Percentiles rank a stretch among this genome's conserved stretches.
These are phyloP conservation scores for Drosophila helvetica DNA, from an alignment of 2,888 invertebrate species.

Conservation along the genomic window DNA sequence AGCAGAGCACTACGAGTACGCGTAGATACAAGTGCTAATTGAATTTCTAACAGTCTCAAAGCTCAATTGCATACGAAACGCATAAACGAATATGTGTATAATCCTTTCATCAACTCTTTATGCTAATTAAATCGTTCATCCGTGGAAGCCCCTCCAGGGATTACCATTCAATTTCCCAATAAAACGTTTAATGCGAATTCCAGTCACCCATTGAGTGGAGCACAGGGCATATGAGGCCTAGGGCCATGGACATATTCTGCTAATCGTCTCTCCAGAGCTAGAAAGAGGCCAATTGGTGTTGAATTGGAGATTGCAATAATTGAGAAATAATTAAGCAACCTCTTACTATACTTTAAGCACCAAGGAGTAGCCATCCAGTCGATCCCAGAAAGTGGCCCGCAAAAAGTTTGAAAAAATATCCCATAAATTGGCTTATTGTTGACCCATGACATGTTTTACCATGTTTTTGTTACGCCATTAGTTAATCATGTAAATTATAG, in stretches of 20 bases:
- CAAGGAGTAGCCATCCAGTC: neutral
- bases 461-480: neutral
- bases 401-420: neutral
- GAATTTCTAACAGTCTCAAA: neutral
- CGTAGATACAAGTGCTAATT: neutral
- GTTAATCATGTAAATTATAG: constrained; percentile 7
- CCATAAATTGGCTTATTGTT: neutral
- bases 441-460: neutral
- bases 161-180: neutral
- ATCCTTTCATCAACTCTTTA: neutral
- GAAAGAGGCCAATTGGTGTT: neutral
- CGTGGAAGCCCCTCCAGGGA: too few relatives aligned
- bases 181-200: neutral
- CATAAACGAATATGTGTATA: neutral
- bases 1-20: neutral
- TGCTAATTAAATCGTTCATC: constrained; percentile 8
- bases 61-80: constrained; percentile 20
- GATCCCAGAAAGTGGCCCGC: neutral
- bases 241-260: neutral
- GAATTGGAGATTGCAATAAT: neutral
- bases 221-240: neutral
- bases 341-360: neutral
- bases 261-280: neutral
- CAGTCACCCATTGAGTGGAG: neutral
- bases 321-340: neutral